Conservation (phyloP, 2,113 vertebrate genomes). For the Bujurquina vittata region DNA sequence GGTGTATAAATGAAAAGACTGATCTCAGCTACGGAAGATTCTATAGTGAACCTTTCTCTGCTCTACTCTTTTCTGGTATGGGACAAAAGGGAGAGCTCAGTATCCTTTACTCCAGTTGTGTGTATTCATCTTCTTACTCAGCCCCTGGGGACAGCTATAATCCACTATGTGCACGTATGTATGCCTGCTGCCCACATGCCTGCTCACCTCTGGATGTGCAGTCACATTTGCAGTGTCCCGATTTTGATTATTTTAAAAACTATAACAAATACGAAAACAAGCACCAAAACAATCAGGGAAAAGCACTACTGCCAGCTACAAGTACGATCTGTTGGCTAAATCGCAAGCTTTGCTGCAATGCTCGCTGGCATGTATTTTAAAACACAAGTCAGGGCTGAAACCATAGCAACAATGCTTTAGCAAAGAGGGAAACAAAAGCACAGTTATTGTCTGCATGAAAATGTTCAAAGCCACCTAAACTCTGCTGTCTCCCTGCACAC, state of each 20-base stretch:
- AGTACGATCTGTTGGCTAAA: conserved; percentile 26
- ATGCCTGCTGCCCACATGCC: conserved; percentile 5
- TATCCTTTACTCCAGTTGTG: conserved; percentile 38
- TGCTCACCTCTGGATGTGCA: conserved; percentile 36
- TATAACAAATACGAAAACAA: conserved; percentile 15
- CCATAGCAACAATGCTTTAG: conserved; percentile 59
- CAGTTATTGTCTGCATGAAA: conserved; percentile 25
- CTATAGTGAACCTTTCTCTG: conserved; percentile 22
- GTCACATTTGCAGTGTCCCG: conserved; percentile 30
- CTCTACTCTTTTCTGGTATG: conserved; percentile 1
- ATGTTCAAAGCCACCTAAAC: conserved; percentile 13
- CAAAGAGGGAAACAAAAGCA: conserved; percentile 32
- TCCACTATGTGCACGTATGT: conserved; percentile 13
- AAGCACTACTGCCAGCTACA: conserved; percentile 3
- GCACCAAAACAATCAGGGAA: neutral
- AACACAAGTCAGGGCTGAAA: conserved; percentile 47
- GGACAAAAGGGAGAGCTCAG: conserved; percentile 33
- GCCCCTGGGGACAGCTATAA: conserved; percentile 41
- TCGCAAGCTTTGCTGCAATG: conserved; percentile 7
- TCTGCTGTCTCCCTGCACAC: neutral
- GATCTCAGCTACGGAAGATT: conserved; percentile 31
- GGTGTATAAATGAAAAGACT: conserved; percentile 47
- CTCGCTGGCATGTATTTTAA: conserved; percentile 33
- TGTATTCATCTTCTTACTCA: conserved; percentile 48
- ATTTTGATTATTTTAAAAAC: conserved; percentile 47